Evolutionary conservation across 2,113 vertebrate genomes (phyloP).

Genomic region (Oxygymnocypris stewartii): DNA sequence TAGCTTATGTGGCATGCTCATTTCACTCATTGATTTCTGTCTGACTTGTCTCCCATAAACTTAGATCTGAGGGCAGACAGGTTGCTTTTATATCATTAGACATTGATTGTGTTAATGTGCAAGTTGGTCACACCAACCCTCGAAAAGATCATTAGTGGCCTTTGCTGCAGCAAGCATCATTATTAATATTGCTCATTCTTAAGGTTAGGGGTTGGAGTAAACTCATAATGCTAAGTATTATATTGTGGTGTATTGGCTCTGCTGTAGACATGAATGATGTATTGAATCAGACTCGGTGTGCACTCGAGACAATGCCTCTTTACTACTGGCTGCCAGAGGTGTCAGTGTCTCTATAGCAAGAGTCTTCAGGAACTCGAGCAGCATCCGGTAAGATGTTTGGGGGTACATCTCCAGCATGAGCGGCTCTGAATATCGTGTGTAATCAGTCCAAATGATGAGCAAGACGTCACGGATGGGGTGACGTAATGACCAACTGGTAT

Average conservation of each 20-base stretch:
- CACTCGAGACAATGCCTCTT: not conserved
- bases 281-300: not conserved
- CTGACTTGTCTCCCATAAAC: constrained; percentile 19
- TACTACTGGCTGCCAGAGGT: not conserved
- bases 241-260: not conserved
- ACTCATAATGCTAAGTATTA: not conserved
- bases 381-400: too few relatives aligned
- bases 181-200: not conserved
- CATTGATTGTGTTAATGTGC: constrained; percentile 25
- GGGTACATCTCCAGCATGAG: too few relatives aligned
- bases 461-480: too few relatives aligned
- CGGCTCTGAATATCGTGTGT: too few relatives aligned
- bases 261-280: not conserved
- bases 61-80: not conserved
- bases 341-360: not conserved
- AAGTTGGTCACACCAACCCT: not conserved
- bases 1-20: not conserved
- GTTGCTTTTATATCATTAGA: constrained; percentile 7
- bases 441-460: too few relatives aligned
- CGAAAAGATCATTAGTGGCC: not conserved
- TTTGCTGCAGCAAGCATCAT: not conserved
- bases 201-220: not conserved
- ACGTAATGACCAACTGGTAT: too few relatives aligned
- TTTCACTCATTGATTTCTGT: constrained; percentile 11
- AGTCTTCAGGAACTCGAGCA: too few relatives aligned